A percentile compares a stretch with the other conserved stretches of the same genome.
Evolutionary conservation across 2,888 invertebrate genomes (phyloP).

Genomic region (Enchytraeus crypticus): DNA sequence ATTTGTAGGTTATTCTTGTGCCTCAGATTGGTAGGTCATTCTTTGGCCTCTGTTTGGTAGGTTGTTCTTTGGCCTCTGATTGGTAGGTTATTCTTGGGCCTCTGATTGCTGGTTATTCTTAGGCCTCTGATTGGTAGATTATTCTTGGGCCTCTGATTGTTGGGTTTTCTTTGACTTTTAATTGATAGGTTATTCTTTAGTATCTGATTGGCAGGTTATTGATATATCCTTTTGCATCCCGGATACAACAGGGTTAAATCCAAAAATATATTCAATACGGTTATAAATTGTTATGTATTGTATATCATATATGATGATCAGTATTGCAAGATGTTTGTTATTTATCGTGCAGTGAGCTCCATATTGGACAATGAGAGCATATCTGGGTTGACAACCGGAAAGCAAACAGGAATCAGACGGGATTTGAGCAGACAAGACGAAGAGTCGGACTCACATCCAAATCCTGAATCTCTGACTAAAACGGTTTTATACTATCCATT

Average conservation of each 20-base stretch:
- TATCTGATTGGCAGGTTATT: too few species aligned
- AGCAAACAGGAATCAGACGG: conserved; percentile 53
- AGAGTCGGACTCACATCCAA: conserved; percentile 44
- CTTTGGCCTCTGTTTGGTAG: too few species aligned
- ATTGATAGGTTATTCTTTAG: too few species aligned
- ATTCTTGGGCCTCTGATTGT: neutral
- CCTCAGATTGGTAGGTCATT: too few species aligned
- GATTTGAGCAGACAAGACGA: neutral
- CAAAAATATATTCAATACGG: too few species aligned
- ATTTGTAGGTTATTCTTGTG: too few species aligned
- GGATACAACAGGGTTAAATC: too few species aligned
- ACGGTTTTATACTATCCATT: too few species aligned
- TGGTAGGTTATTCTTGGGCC: conserved; percentile 32
- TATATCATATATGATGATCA: too few species aligned
- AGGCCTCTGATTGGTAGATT: neutral
- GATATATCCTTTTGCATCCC: too few species aligned
- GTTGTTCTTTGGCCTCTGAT: conserved; percentile 71
- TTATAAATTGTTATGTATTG: too few species aligned
- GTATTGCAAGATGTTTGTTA: too few species aligned
- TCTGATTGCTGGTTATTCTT: neutral
- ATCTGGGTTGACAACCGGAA: conserved; percentile 58
- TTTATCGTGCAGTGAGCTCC: conserved; percentile 67
- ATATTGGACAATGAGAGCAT: conserved; percentile 89
- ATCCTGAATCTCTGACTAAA: conserved; percentile 59
- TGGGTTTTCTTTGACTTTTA: neutral